Base-by-base conservation (phyloP, 2,113 vertebrate genomes). In the Sarotherodon lohbergeri region DNA sequence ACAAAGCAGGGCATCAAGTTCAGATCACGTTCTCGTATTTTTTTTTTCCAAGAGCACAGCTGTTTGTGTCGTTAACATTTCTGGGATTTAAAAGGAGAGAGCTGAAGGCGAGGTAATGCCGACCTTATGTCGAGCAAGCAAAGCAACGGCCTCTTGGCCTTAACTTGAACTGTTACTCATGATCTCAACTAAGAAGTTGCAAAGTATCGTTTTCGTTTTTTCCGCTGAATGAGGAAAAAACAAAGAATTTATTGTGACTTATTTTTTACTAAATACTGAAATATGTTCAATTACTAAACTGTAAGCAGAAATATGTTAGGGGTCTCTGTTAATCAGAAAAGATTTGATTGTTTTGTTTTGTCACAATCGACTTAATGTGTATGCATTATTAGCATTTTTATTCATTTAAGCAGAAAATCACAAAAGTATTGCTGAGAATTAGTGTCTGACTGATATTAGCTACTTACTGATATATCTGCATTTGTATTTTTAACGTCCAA, bases 11-110 rank as follows among this genome's bases (percentile, higher is more conserved):
- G 34, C 34, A 27, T 73, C 34, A 46, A 7, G 54, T 83, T 66
- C 3, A 63, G 17, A 9, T 52, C 73, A 52, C 27, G 17, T 78
- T 78, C 73, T 34, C 10, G 2, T 2, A 27, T 29, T 39, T 81
- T 36, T 22, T 52, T 81, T 43, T 81, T 54, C 27, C 56, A 14
- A 61, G 9, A 19, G 34, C 16, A 78, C 34, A 46, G 56, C 80
- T 80, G 88, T 82, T 86, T 24, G 54, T 82, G 48, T 61, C 80
- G 11, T 89, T 83, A 52, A 83, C 55, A 79, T 89, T 90, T 90
- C n/a, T 78, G 19, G 80, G 41, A 71, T 73, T 80, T 56, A 68
- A 80, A 85, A 12, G 4, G 7, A 41, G 48, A 34, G 61, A 80
- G 52, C 54, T 48, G 24, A 59, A 59, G 24, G 80, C 86, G 27